These are phyloP conservation scores for Cantharis nigra DNA, from an alignment of 2,888 invertebrate genomes.

Conservation along the genomic window DNA sequence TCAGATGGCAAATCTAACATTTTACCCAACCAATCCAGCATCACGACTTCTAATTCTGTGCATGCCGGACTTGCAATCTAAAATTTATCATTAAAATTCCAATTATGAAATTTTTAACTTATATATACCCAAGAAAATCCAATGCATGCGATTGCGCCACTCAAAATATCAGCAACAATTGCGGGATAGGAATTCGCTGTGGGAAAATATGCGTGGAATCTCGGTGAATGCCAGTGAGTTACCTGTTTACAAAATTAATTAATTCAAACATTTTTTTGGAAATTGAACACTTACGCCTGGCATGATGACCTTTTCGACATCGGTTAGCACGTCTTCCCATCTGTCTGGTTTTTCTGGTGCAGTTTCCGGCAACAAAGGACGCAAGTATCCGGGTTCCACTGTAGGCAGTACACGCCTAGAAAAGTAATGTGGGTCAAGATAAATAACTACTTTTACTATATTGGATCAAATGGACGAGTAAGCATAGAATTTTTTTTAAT, in stretches of 20 bases:
- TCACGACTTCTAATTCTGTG: conserved; percentile 92
- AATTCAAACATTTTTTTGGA: not conserved
- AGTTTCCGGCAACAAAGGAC: conserved; percentile 79
- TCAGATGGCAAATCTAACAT: conserved; percentile 85
- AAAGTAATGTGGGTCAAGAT: conserved; percentile 37
- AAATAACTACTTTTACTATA: conserved; percentile 1
- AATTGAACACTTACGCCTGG: conserved; percentile 74
- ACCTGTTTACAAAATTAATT: conserved; percentile 55
- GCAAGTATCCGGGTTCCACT: conserved; percentile 92
- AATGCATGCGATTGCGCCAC: conserved; percentile 93
- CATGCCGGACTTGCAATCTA: conserved; percentile 94
- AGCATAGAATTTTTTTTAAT: not conserved
- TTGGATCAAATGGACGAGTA: not conserved
- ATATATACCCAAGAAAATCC: conserved; percentile 90
- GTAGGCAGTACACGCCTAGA: conserved; percentile 82
- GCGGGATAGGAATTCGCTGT: conserved; percentile 93
- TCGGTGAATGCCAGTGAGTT: conserved; percentile 96
- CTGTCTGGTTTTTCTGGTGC: conserved; percentile 85
- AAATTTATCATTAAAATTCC: conserved; percentile 31
- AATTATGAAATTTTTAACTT: not conserved
- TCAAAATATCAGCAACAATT: conserved; percentile 93
- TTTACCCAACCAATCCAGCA: conserved; percentile 95
- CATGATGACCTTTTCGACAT: conserved; percentile 95
- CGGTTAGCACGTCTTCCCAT: conserved; percentile 91
- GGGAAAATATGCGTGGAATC: conserved; percentile 95